Conservation (phyloP, 2,797 vertebrate species). For the Spinus pinus region DNA sequence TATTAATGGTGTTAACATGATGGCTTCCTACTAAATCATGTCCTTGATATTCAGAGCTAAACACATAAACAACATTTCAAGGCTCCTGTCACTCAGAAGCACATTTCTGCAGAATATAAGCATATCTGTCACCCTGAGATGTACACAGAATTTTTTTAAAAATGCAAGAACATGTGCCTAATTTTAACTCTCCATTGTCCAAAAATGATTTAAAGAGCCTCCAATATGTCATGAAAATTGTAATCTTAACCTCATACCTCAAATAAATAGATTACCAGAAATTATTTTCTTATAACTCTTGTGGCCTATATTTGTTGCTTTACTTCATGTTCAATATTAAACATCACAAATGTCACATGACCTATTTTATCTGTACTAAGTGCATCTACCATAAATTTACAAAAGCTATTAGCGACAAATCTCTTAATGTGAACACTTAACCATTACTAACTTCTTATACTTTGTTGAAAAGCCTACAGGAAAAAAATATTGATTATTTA, state of each 20-base stretch:
- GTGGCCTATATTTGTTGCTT: neutral
- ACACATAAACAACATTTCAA: slow-evolving; percentile 62
- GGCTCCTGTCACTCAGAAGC: slow-evolving; percentile 61
- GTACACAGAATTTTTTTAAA: neutral
- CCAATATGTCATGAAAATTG: slow-evolving; percentile 31
- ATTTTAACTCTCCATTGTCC: slow-evolving; percentile 59
- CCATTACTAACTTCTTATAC: neutral
- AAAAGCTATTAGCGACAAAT: neutral
- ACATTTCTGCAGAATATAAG: slow-evolving; percentile 60
- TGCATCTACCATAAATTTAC: neutral
- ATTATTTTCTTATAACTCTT: neutral
- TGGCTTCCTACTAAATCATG: slow-evolving; percentile 46
- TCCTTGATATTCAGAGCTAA: slow-evolving; percentile 64
- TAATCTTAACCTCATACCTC: slow-evolving; percentile 20
- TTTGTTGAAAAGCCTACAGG: neutral
- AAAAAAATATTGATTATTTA: neutral
- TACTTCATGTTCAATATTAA: neutral
- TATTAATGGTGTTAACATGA: slow-evolving; percentile 68
- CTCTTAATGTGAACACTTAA: neutral
- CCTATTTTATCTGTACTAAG: neutral
- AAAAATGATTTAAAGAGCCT: neutral
- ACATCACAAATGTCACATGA: neutral
- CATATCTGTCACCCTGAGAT: slow-evolving; percentile 60
- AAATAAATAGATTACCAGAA: neutral
- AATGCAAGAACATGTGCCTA: slow-evolving; percentile 3